Percentiles rank a stretch among this genome's conserved stretches.
These are phyloP conservation scores for Uropsilus gracilis DNA, from an alignment of 2,113 vertebrate species.

Conservation along the genomic window DNA sequence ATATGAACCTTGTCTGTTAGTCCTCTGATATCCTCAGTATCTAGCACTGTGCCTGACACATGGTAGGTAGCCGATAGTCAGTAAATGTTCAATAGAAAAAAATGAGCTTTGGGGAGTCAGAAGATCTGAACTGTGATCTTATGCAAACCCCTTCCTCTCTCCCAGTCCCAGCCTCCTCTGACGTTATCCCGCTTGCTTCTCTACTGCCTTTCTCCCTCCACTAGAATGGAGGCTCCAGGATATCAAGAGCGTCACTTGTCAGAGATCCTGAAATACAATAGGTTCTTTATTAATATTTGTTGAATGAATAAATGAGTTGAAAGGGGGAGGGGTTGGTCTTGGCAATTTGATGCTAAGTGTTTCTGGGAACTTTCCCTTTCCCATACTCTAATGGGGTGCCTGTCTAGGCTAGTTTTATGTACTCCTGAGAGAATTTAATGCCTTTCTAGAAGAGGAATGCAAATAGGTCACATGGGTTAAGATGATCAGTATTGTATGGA, in stretches of 20 bases:
- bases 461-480: constrained; percentile 9
- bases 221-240: background rate
- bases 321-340: background rate
- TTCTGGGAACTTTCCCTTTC: constrained; percentile 45
- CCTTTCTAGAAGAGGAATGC: background rate
- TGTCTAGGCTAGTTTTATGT: constrained; percentile 58
- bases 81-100: background rate
- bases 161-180: background rate
- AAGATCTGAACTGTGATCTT: background rate
- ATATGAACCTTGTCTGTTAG: background rate
- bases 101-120: background rate
- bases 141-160: background rate
- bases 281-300: background rate
- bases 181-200: background rate
- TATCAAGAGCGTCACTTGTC: background rate
- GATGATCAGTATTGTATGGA: constrained; percentile 9
- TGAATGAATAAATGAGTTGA: background rate
- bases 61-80: background rate
- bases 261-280: background rate
- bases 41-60: background rate
- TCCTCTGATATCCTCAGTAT: background rate
- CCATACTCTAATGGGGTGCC: background rate
- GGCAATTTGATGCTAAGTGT: background rate
- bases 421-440: constrained; percentile 1
- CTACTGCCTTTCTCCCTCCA: background rate